Percentiles rank a stretch among this genome's conserved stretches.
Evolutionary conservation across 2,888 invertebrate genomes (phyloP).

Genomic region (Melinaea marsaeus): DNA sequence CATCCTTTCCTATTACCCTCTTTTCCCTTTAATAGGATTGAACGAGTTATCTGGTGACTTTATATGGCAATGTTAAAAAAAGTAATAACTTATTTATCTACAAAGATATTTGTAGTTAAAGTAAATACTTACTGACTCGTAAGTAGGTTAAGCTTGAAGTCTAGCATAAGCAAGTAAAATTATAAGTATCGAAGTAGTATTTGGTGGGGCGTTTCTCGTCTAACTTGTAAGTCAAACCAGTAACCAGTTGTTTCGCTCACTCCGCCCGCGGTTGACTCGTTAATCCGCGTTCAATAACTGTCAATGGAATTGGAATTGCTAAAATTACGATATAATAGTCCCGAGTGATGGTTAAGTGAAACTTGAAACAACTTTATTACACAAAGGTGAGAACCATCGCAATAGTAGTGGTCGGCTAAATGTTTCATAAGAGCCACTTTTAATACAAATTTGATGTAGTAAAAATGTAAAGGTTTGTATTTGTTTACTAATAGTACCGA

Average conservation of each 20-base stretch:
- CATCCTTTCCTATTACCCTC: background rate
- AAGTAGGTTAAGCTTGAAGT: slow-evolving; percentile 14
- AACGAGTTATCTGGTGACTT: no score
- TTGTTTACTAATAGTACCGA: slow-evolving; percentile 25
- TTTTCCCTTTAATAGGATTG: background rate
- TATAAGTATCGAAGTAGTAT: slow-evolving; percentile 21
- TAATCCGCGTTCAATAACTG: slow-evolving; percentile 28
- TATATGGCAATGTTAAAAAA: no score
- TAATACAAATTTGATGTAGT: no score
- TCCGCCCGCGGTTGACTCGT: slow-evolving; percentile 44
- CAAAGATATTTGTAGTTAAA: slow-evolving; percentile 1
- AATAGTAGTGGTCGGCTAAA: background rate
- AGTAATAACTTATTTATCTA: background rate
- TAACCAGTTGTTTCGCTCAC: slow-evolving; percentile 59
- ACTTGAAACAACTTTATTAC: slow-evolving; percentile 27
- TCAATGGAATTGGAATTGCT: slow-evolving; percentile 49
- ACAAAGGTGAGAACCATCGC: background rate
- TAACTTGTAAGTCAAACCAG: slow-evolving; percentile 52
- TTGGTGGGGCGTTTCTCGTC: slow-evolving; percentile 52
- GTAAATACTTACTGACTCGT: background rate
- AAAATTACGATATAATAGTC: slow-evolving; percentile 42
- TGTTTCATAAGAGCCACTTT: background rate
- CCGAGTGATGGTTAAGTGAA: slow-evolving; percentile 67
- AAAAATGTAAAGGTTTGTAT: background rate
- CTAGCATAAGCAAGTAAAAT: background rate